Percentiles rank a stretch among this genome's conserved stretches.
Conservation (phyloP, 1,140 invertebrate genomes). For the Ephestia elutella region DNA sequence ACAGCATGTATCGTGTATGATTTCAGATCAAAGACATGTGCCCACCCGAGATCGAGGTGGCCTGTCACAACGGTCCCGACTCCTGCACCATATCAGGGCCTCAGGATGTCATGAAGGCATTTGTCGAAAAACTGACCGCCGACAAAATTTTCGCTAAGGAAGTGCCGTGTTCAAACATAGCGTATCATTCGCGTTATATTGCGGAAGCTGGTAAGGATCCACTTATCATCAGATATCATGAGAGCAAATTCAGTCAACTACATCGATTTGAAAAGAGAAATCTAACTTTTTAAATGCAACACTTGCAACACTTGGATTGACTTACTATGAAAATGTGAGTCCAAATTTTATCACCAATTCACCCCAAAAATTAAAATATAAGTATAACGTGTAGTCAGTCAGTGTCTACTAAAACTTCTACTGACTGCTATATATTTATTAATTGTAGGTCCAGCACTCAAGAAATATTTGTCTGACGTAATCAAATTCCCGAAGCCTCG, state of each 20-base stretch:
- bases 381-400: too few species aligned
- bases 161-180: constrained; percentile 81
- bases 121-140: constrained; percentile 76
- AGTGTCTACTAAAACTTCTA: too few species aligned
- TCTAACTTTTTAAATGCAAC: too few species aligned
- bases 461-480: constrained; percentile 80
- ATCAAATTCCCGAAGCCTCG: constrained; percentile 79
- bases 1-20: too few species aligned
- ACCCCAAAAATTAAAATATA: too few species aligned
- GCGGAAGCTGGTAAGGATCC: constrained; percentile 58
- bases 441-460: constrained; percentile 76
- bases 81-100: constrained; percentile 87
- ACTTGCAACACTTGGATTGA: too few species aligned
- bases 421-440: too few species aligned
- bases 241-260: too few species aligned
- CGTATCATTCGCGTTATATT: constrained; percentile 84
- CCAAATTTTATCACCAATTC: too few species aligned
- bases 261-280: too few species aligned
- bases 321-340: too few species aligned
- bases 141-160: constrained; percentile 82
- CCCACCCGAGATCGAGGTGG: constrained; percentile 79
- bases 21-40: constrained; percentile 64
- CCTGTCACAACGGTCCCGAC: constrained; percentile 84
- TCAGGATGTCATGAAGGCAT: constrained; percentile 75
- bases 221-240: too few species aligned